A percentile compares a stretch with the other conserved stretches of the same genome.
Conservation (phyloP, 2,888 invertebrate genomes). For the Glyphotaelius pellucidus region DNA sequence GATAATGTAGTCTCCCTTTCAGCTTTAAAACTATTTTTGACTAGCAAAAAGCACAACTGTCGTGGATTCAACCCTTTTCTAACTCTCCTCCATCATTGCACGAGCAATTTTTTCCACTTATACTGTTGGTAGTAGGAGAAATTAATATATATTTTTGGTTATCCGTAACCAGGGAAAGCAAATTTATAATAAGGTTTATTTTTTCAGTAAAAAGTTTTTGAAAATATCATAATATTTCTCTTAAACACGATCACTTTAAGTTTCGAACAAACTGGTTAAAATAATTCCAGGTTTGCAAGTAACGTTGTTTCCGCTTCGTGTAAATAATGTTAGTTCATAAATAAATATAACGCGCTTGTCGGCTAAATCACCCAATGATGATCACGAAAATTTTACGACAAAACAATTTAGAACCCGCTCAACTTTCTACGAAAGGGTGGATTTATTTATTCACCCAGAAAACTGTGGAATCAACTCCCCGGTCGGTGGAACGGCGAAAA, state of each 20-base stretch:
- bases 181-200: too few relatives aligned
- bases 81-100: too few relatives aligned
- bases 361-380: not conserved
- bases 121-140: too few relatives aligned
- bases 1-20: too few relatives aligned
- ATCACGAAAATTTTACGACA: slow-evolving; percentile 2
- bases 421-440: slow-evolving; percentile 7
- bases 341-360: not conserved
- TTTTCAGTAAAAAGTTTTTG: not conserved
- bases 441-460: not conserved
- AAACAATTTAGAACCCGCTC: not conserved
- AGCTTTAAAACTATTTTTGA: too few relatives aligned
- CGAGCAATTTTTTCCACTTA: too few relatives aligned
- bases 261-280: not conserved
- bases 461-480: slow-evolving; percentile 26
- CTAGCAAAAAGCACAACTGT: too few relatives aligned
- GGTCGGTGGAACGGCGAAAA: not conserved
- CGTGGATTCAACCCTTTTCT: too few relatives aligned
- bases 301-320: not conserved
- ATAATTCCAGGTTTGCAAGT: not conserved
- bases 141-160: too few relatives aligned
- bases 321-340: not conserved
- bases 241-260: not conserved
- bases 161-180: too few relatives aligned
- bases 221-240: not conserved